Evolutionary conservation across 2,797 vertebrate genomes (phyloP).

Genomic region (Oreortyx pictus): DNA sequence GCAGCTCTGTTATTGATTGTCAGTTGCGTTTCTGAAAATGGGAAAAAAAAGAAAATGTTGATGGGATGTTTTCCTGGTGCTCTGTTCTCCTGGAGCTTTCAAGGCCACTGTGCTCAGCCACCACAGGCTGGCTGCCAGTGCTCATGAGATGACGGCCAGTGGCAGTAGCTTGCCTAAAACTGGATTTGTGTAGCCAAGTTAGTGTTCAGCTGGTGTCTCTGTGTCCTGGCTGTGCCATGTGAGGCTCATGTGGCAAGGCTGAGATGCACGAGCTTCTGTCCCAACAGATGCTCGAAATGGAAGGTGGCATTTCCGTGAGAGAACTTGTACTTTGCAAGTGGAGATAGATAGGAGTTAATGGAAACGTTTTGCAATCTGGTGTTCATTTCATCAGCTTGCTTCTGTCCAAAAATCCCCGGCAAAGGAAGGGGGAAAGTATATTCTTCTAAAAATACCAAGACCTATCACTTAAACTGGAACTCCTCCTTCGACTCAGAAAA

Average conservation of each 20-base stretch:
- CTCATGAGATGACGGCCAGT: not conserved
- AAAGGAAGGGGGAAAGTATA: not conserved
- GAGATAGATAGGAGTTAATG: not conserved
- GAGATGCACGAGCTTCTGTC: not conserved
- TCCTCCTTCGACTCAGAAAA: not conserved
- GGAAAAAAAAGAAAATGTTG: fast-evolving
- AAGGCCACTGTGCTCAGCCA: fast-evolving
- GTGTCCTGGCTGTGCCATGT: not conserved
- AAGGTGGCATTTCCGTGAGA: not conserved
- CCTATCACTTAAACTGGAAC: not conserved
- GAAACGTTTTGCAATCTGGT: slow-evolving; percentile 10
- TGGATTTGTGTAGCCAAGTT: fast-evolving
- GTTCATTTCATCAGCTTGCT: slow-evolving; percentile 16
- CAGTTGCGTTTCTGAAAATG: not conserved
- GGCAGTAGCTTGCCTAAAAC: not conserved
- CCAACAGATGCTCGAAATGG: not conserved
- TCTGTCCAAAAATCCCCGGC: not conserved
- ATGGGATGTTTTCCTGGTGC: fast-evolving
- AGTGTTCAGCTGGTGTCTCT: not conserved
- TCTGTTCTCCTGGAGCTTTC: not conserved
- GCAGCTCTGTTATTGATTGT: not conserved
- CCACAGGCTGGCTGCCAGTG: not conserved
- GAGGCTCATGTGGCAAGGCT: not conserved
- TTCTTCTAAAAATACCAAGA: not conserved
- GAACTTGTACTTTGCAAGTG: not conserved